A percentile compares a stretch with the other conserved stretches of the same genome.
phyloP scores from a whole-genome alignment of 2,888 invertebrate species.

The Keiferia lycopersicella region DNA sequence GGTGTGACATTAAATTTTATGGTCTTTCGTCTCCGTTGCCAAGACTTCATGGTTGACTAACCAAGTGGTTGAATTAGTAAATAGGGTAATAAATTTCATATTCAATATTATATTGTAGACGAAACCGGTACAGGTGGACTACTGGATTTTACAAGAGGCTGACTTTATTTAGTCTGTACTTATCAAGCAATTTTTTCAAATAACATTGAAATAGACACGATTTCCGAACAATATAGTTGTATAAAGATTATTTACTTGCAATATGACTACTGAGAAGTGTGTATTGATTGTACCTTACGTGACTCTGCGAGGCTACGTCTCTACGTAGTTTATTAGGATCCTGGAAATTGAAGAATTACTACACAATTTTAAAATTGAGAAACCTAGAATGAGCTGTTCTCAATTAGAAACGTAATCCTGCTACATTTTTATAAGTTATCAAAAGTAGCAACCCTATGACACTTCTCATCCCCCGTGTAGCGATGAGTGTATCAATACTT shows the following conservation, averaged over 20 bases:
- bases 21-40: conserved; percentile 24
- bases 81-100: conserved; percentile 17
- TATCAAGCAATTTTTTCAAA: neutral
- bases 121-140: conserved; percentile 29
- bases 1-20: conserved; percentile 22
- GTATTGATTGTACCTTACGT: no score
- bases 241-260: no score
- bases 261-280: no score
- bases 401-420: no score
- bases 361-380: no score
- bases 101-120: conserved; percentile 31
- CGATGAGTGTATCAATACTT: conserved; percentile 76
- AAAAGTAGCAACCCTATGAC: conserved; percentile 56
- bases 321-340: no score
- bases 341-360: no score
- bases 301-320: no score
- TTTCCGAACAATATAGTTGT: no score
- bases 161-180: conserved; percentile 35
- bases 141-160: neutral
- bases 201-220: no score
- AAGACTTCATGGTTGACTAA: conserved; percentile 28
- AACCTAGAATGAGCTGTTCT: no score
- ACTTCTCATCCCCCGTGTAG: conserved; percentile 41
- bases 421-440: neutral
- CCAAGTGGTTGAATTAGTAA: conserved; percentile 19